Base-by-base conservation (phyloP, 2,113 vertebrate species). In the Pterocles burchelli region DNA sequence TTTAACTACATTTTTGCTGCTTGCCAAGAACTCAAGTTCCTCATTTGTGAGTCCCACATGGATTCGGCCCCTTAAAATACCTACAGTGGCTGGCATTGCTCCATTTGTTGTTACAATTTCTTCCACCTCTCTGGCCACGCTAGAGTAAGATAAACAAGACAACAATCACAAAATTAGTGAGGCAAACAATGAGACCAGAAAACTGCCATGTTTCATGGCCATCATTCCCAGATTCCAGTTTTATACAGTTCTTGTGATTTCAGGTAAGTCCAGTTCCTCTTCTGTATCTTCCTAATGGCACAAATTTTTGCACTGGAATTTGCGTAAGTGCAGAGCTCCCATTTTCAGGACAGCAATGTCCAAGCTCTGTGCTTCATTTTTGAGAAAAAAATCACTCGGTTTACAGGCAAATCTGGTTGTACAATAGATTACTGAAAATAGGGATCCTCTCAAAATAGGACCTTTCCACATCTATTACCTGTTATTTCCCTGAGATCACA, bases 61-160 rank as follows among this genome's bases (percentile, higher is more conserved):
- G 59, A 99, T 96, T 52, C 52, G 96, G 28, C 99, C 99, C 28
- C 96, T 92, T 54, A 99, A 96, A 93, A 99, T 67, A 38, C 98
- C 99, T 22, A 99, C 94, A 1, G 99, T 99, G 81, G 99, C 99
- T 38, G 99, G 99, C 66, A 97, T 98, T 66, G 98, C 98, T 82
- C 98, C 98, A 55, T 99, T 98, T 61, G 83, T 76, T 77, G 81
- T 97, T 33, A 99, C 98, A 22, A 98, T 98, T 73, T 97, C 97
- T 97, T 99, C 99, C 70, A 99, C 99, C 74, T 98, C 97, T 89
- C 96, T 98, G 54, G 99, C 98, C 93, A 98, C 98, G 36, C 99
- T 99, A 96, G 25, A 97, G 81, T 24, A 74, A 92, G 52, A 67
- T 7, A 80, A 72, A 89, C 17, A 93, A 63, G 61, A 58, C 20